Evolutionary conservation across 2,888 invertebrate genomes (phyloP).

Genomic region (Merodon equestris): DNA sequence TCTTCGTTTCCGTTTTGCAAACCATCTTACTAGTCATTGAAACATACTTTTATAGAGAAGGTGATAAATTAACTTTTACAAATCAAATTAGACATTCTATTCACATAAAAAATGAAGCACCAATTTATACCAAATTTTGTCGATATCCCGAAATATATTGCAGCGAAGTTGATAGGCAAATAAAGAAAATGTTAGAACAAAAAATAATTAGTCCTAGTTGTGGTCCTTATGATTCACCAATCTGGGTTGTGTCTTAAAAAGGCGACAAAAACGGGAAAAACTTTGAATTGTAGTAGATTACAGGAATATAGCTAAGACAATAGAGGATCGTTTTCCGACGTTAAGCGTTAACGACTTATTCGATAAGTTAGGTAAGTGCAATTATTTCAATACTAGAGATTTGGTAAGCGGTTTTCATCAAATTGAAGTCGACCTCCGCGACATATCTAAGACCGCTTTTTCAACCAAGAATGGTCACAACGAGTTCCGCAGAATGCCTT

Average conservation of each 20-base stretch:
- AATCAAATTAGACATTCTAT: conserved; percentile 69
- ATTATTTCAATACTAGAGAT: conserved; percentile 68
- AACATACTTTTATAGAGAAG: conserved; percentile 46
- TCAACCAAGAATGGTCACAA: conserved; percentile 71
- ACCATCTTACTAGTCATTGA: not conserved
- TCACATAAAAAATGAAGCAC: conserved; percentile 54
- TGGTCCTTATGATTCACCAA: conserved; percentile 1
- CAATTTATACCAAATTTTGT: conserved; percentile 66
- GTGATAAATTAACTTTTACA: conserved; percentile 57
- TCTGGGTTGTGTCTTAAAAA: not conserved
- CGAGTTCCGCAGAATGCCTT: conserved; percentile 71
- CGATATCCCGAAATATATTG: conserved; percentile 66
- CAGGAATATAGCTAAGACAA: not conserved
- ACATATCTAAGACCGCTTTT: conserved; percentile 72
- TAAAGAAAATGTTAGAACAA: conserved; percentile 45
- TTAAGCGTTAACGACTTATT: conserved; percentile 69
- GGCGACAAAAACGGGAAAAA: not conserved
- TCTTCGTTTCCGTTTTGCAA: not conserved
- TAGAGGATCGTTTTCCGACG: conserved; percentile 37
- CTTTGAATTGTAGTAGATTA: not conserved
- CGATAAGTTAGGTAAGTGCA: conserved; percentile 63
- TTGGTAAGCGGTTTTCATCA: conserved; percentile 71
- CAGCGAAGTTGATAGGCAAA: conserved; percentile 54
- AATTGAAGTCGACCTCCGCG: conserved; percentile 63
- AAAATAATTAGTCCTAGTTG: not conserved